Evolutionary conservation across 2,888 invertebrate species (phyloP), one percentile per base, ranked within the genome.

Genomic region (Metellina segmentata): DNA sequence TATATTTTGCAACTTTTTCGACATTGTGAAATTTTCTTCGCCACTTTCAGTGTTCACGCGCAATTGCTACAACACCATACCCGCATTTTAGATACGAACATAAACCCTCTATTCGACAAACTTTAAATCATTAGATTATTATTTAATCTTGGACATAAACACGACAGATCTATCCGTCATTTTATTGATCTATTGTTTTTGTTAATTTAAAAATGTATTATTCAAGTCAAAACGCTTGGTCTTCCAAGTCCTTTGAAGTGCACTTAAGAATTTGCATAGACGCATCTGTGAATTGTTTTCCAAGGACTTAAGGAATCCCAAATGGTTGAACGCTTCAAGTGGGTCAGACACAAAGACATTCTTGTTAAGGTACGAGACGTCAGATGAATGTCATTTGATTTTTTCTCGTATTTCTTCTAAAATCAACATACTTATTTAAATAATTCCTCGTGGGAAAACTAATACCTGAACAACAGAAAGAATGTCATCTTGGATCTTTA

Each of bases 181-280:
- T 34, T 34, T n/a, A n/a, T 34, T 34, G 34, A 4, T 34, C 34
- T 1, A 34, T 34, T 2, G 34, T 34, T 34, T 34, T 34, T 34
- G 34, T 34, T 34, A 34, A 34, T 34, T 34, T 34, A 34, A 34
- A 61, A 61, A 61, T 9, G 61, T 61, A 7, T 1, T 61, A 8
- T 11, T 61, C 16, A 61, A 7, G 16, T 61, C 61, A 61, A 5
- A 61, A 61, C 61, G 9, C 61, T 61, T 61, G 6, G 61, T 9
- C 61, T 61, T 7, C 9, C 61, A 61, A 61, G 61, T 61, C 61
- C 11, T 61, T 8, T 7, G 16, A 6, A 9, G 61, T 16, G 16
- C 61, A 16, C 61, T 61, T 8, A 61, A 8, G 69, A 79, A 77
- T 79, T 79, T 79, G 61, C 61, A 77, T 79, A 79, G 48, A 79